Evolutionary conservation across 2,888 invertebrate genomes (phyloP), one percentile per base, ranked within the genome.

Genomic region (Aelia acuminata): DNA sequence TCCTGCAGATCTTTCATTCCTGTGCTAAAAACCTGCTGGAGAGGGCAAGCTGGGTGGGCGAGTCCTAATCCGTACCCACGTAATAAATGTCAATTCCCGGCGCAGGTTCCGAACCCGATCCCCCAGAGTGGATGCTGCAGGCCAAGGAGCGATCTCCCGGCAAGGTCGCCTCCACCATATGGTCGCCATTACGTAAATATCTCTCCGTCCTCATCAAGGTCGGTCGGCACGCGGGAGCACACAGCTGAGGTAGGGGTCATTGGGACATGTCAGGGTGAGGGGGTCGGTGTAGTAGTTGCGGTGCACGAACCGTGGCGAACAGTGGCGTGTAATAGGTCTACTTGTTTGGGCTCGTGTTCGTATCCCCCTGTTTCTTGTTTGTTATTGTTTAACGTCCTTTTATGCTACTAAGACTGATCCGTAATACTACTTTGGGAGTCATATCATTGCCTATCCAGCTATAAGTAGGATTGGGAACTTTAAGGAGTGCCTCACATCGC

Each of bases 161-260:
- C 80, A 80, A 80, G 80, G 80, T 80, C 43, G 43, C 0, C n/a
- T 1, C 18, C 80, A n/a, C 80, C 80, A 80, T 80, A 80, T 80
- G 80, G 80, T 80, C 80, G 3, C 43, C 20, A 80, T 80, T 80
- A 80, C 80, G 43, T 47, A 80, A 80, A 80, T 80, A 80, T 80
- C 80, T 43, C 22, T 13, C 22, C 43, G 80, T 43, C 80, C 80
- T 80, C 80, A n/a, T 11, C 18, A 47, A 47, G 80, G 80, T 80
- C 43, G 75, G 15, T 57, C 26, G n/a, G 53, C 1, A 8, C 22
- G 10, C 13, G n/a, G n/a, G 53, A 11, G 57, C 26, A 57, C n/a
- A 26, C 13, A 70, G 63, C 26, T 26, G 31, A 35, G n/a, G n/a
- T n/a, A n/a, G 18, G 63, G 63, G 63, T 70, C 63, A 70, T 70